Conservation (phyloP, 2,797 vertebrate species). For the Bufotes viridis region DNA sequence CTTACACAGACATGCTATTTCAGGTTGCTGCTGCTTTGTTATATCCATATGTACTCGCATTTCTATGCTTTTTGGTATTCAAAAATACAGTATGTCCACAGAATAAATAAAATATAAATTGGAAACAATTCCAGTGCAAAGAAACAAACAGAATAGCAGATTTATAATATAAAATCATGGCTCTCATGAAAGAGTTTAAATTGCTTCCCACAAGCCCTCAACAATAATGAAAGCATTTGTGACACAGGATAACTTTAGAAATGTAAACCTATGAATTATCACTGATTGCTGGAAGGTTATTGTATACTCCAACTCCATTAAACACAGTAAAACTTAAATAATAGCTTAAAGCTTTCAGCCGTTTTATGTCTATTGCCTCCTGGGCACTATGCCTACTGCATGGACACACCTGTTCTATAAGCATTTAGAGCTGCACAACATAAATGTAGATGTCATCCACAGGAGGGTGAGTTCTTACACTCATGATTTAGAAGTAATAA, state of each 20-base stretch:
- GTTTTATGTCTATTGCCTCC: background rate
- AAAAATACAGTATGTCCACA: background rate
- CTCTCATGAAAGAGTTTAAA: background rate
- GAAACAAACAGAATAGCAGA: background rate
- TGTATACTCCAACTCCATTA: background rate
- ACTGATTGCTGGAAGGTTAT: background rate
- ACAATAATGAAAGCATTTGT: background rate
- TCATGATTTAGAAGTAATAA: background rate
- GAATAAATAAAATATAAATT: no score
- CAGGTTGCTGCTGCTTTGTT: background rate
- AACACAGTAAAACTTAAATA: background rate
- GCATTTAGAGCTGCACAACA: no score
- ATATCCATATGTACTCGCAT: background rate
- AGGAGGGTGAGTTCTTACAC: no score
- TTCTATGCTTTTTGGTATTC: background rate
- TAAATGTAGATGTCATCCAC: no score
- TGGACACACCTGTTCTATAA: no score
- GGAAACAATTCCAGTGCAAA: no score
- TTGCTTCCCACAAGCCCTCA: background rate
- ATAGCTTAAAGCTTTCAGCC: background rate
- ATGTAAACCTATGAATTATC: background rate
- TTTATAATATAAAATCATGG: background rate
- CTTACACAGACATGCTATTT: background rate
- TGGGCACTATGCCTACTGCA: background rate
- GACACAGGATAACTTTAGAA: background rate